These are phyloP conservation scores for Volucella bombylans DNA, from an alignment of 2,888 invertebrate species.

Conservation along the genomic window DNA sequence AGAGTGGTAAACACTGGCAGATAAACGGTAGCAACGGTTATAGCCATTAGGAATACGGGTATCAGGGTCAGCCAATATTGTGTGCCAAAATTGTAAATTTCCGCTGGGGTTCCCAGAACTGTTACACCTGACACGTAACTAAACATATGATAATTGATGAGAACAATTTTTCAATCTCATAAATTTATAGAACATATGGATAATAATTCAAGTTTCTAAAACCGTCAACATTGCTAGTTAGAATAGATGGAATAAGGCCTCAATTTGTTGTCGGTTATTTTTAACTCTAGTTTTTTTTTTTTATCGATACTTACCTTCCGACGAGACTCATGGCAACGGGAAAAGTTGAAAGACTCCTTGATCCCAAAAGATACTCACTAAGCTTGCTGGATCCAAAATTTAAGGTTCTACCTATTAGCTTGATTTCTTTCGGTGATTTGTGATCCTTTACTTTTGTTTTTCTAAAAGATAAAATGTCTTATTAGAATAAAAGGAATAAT, in stretches of 20 bases:
- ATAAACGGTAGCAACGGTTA: slow-evolving; percentile 87
- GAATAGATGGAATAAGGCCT: not conserved
- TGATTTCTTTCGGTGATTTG: slow-evolving; percentile 39
- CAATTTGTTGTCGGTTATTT: slow-evolving; percentile 27
- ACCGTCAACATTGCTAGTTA: slow-evolving; percentile 4
- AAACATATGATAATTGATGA: slow-evolving; percentile 72
- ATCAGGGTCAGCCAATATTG: slow-evolving; percentile 91
- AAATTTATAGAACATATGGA: not conserved
- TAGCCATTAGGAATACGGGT: slow-evolving; percentile 87
- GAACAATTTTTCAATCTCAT: not conserved
- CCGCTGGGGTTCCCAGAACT: slow-evolving; percentile 92
- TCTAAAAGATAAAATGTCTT: slow-evolving; percentile 52
- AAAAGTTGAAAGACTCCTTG: slow-evolving; percentile 88
- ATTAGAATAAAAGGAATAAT: slow-evolving; percentile 3
- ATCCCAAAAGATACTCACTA: slow-evolving; percentile 90
- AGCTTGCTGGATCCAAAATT: slow-evolving; percentile 84
- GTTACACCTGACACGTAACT: slow-evolving; percentile 95
- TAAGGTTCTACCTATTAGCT: slow-evolving; percentile 62
- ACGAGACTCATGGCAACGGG: slow-evolving; percentile 94
- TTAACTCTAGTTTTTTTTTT: slow-evolving; percentile 32
- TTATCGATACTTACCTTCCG: slow-evolving; percentile 85
- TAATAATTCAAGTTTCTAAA: slow-evolving; percentile 35
- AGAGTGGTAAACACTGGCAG: slow-evolving; percentile 91
- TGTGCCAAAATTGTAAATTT: slow-evolving; percentile 93
- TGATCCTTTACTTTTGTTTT: slow-evolving; percentile 62